Evolutionary conservation across 2,113 vertebrate genomes (phyloP).

Genomic region (Psittacula cyanocephala): DNA sequence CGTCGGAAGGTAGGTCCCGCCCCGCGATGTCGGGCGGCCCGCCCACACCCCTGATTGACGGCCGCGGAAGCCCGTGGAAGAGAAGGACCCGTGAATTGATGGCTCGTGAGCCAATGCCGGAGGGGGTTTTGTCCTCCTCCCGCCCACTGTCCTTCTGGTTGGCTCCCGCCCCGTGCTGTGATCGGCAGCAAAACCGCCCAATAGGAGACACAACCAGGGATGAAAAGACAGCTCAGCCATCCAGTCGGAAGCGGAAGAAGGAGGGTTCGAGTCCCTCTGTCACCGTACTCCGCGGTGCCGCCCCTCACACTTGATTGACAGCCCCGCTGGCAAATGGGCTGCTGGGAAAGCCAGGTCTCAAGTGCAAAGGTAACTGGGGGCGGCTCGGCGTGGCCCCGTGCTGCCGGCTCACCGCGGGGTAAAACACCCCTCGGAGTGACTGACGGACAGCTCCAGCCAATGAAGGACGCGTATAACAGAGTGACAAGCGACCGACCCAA

Average conservation of each 20-base stretch:
- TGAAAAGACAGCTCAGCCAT: constrained; percentile 44
- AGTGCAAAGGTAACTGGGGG: too few species aligned
- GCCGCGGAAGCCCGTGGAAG: rapidly evolving
- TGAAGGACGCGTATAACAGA: rapidly evolving
- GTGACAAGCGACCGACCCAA: rapidly evolving
- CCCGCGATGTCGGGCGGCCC: rapidly evolving
- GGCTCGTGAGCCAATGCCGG: rapidly evolving
- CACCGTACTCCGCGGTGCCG: background rate
- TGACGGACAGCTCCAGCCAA: background rate
- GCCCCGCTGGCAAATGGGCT: background rate
- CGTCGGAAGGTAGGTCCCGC: background rate
- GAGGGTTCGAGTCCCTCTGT: constrained; percentile 21
- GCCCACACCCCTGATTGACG: rapidly evolving
- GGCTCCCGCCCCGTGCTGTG: background rate
- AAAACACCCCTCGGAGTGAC: rapidly evolving
- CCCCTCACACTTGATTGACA: background rate
- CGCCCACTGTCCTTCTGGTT: background rate
- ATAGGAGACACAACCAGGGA: background rate
- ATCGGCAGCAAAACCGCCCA: background rate
- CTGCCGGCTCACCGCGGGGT: background rate
- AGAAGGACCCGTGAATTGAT: background rate
- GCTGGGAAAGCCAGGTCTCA: rapidly evolving
- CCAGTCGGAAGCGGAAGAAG: constrained; percentile 34
- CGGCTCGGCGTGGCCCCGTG: background rate
- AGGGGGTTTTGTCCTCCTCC: rapidly evolving